Conservation (phyloP, 2,113 vertebrate genomes). For the Pomatorhinus ruficollis region DNA sequence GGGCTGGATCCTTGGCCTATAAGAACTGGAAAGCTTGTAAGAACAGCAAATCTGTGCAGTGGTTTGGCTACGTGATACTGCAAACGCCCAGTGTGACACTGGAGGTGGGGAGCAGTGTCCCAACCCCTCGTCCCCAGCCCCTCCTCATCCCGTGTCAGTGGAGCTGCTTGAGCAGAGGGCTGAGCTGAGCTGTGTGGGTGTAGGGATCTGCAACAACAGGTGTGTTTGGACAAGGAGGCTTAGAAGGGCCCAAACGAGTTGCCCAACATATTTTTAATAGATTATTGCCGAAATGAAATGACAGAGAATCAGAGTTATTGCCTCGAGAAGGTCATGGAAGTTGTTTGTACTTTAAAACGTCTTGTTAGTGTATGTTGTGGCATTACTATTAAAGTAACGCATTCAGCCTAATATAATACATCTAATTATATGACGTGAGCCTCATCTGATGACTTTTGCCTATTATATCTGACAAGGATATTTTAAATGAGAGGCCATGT, state of each 20-base stretch:
- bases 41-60: neutral
- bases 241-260: neutral
- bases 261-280: neutral
- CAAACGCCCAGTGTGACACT: fast-evolving
- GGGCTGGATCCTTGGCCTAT: neutral
- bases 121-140: neutral
- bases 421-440: slow-evolving; percentile 49
- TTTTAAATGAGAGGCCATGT: slow-evolving; percentile 22
- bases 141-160: fast-evolving
- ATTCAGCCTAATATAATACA: neutral
- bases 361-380: neutral
- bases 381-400: neutral
- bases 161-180: neutral
- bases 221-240: neutral
- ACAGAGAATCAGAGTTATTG: neutral
- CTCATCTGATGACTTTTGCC: slow-evolving; percentile 32
- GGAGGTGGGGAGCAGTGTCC: neutral
- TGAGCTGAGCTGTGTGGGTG: neutral
- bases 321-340: neutral
- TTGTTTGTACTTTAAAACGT: neutral
- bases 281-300: neutral
- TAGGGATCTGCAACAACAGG: neutral
- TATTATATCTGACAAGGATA: slow-evolving; percentile 24
- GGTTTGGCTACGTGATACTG: fast-evolving
- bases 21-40: neutral